A percentile compares a stretch with the other conserved stretches of the same genome.
Conservation (phyloP, 2,113 vertebrate species). For the Carassius gibelio region DNA sequence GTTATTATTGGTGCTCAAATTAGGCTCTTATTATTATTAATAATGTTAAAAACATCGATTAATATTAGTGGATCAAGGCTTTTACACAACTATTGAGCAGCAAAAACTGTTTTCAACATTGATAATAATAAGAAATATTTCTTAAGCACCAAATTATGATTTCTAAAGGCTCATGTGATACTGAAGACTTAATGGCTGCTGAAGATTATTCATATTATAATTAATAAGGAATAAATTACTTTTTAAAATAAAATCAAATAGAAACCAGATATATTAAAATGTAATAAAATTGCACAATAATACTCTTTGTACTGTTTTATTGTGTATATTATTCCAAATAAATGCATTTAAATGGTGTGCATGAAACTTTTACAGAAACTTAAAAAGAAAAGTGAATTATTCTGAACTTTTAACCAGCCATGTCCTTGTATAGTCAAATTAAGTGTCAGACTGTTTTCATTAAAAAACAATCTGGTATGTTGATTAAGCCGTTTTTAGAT, state of each 20-base stretch:
- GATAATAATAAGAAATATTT: neutral
- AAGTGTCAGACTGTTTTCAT: neutral
- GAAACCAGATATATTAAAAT: neutral
- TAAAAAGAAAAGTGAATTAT: neutral
- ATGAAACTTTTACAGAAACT: neutral
- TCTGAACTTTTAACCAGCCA: neutral
- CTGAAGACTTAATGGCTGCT: neutral
- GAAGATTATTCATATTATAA: neutral
- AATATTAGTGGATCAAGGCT: neutral
- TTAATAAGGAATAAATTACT: neutral
- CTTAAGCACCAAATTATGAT: neutral
- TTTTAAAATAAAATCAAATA: neutral
- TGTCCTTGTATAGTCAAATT: neutral
- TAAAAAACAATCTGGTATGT: neutral
- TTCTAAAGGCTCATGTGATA: neutral
- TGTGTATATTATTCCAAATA: neutral
- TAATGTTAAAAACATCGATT: neutral
- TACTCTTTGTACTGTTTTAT: neutral
- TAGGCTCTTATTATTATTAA: neutral
- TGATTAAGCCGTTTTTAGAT: slow-evolving; percentile 6
- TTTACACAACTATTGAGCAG: neutral
- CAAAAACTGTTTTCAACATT: neutral
- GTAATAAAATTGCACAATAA: neutral
- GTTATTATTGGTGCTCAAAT: neutral
- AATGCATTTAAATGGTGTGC: neutral